Evolutionary conservation across 2,797 vertebrate species (phyloP).

Genomic region (Erethizon dorsatum): DNA sequence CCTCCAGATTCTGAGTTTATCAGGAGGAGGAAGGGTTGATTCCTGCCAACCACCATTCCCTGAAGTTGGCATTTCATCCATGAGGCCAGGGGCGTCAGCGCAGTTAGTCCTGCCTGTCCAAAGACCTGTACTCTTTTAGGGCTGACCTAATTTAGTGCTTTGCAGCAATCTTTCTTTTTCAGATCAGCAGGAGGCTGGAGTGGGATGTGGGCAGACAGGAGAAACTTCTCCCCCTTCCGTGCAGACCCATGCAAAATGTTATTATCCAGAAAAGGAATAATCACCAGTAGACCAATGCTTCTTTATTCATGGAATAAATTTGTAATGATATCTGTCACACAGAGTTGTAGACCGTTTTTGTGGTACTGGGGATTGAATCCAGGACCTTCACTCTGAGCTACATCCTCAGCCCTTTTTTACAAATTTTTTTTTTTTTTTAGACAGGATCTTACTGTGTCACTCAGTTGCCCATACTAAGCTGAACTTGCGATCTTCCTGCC

Average conservation of each 20-base stretch:
- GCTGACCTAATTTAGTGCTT: background rate
- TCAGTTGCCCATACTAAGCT: background rate
- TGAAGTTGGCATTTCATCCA: background rate
- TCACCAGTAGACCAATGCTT: background rate
- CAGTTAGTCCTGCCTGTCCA: accelerated
- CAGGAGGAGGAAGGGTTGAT: background rate
- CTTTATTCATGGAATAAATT: background rate
- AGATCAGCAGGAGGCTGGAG: background rate
- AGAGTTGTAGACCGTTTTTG: background rate
- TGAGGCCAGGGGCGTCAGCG: background rate
- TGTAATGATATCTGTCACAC: too few relatives aligned
- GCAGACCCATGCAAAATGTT: background rate
- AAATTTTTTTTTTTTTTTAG: background rate
- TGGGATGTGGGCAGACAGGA: accelerated
- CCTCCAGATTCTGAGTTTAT: background rate
- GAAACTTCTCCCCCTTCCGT: background rate
- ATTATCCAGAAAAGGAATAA: background rate
- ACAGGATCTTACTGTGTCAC: background rate
- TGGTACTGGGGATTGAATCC: background rate
- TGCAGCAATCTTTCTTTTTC: background rate
- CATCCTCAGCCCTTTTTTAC: background rate
- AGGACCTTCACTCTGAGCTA: background rate
- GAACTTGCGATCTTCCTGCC: background rate
- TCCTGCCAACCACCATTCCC: too few relatives aligned
- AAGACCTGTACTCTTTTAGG: accelerated